phyloP scores from a whole-genome alignment of 2,888 invertebrate species.

The Diarsia brunnea region DNA sequence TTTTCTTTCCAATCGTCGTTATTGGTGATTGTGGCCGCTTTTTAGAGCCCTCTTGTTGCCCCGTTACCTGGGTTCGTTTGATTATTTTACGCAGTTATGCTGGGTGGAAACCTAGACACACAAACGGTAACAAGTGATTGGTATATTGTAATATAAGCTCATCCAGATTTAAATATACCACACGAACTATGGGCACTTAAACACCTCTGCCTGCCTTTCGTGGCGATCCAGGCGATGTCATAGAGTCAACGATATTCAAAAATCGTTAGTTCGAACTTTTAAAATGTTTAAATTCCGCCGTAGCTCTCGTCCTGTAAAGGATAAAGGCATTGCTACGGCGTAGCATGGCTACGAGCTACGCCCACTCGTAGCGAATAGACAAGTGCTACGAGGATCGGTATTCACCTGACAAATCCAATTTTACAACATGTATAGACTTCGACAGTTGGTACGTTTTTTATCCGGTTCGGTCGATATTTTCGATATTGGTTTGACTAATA shows the following conservation, averaged over 20 bases:
- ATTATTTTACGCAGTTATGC: not conserved
- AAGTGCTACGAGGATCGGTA: not conserved
- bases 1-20: not conserved
- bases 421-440: not conserved
- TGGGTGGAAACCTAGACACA: too few relatives aligned
- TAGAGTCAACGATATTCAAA: not conserved
- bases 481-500: not conserved
- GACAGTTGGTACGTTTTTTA: too few relatives aligned
- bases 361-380: constrained; percentile 27
- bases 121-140: too few relatives aligned
- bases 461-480: not conserved
- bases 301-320: constrained; percentile 1
- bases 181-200: not conserved
- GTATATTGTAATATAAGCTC: not conserved
- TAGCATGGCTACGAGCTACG: constrained; percentile 39
- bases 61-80: not conserved
- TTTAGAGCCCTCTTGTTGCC: not conserved
- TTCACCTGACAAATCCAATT: not conserved
- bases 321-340: constrained; percentile 40
- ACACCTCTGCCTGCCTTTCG: not conserved
- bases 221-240: not conserved
- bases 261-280: too few relatives aligned
- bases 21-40: not conserved
- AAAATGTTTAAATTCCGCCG: not conserved
- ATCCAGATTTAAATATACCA: too few relatives aligned